Evolutionary conservation across 2,888 invertebrate species (phyloP).

Genomic region (Caenorhabditis virilis): DNA sequence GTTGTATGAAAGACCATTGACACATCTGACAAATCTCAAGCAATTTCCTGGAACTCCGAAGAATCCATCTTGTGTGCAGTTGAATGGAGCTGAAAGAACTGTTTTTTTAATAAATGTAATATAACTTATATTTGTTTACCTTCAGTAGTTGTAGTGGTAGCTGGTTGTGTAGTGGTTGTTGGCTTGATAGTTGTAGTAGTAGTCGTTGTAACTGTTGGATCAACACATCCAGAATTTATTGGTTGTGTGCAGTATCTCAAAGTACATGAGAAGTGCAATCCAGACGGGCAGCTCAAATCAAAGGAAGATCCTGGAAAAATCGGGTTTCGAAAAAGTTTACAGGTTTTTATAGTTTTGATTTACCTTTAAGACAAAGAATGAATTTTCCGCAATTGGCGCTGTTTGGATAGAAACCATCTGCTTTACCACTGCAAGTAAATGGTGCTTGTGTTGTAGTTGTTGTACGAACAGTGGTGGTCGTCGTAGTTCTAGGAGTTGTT

Average conservation of each 20-base stretch:
- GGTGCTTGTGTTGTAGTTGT: conserved; percentile 20
- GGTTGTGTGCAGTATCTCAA: conserved; percentile 52
- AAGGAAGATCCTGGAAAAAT: too few relatives aligned
- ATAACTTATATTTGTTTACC: neutral
- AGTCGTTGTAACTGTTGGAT: conserved; percentile 10
- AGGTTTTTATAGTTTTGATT: too few relatives aligned
- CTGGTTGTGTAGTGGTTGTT: conserved; percentile 22
- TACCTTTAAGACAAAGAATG: conserved; percentile 58
- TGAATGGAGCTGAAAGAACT: conserved; percentile 34
- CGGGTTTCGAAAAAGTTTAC: too few relatives aligned
- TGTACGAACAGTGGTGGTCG: conserved; percentile 5
- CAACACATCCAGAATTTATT: conserved; percentile 30
- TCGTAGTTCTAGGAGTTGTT: conserved; percentile 19
- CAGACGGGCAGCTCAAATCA: conserved; percentile 53
- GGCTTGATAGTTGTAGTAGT: conserved; percentile 29
- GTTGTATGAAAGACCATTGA: conserved; percentile 59
- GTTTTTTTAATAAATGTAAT: conserved; percentile 2
- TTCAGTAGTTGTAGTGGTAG: conserved; percentile 17
- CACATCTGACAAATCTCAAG: conserved; percentile 63
- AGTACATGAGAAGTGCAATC: conserved; percentile 51
- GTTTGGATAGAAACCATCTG: conserved; percentile 54
- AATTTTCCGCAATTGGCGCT: conserved; percentile 46
- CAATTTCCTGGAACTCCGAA: conserved; percentile 54
- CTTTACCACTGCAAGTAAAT: conserved; percentile 48
- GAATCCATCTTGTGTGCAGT: conserved; percentile 62